Evolutionary conservation across 2,888 invertebrate species (phyloP).

Genomic region (Dicycla oo): DNA sequence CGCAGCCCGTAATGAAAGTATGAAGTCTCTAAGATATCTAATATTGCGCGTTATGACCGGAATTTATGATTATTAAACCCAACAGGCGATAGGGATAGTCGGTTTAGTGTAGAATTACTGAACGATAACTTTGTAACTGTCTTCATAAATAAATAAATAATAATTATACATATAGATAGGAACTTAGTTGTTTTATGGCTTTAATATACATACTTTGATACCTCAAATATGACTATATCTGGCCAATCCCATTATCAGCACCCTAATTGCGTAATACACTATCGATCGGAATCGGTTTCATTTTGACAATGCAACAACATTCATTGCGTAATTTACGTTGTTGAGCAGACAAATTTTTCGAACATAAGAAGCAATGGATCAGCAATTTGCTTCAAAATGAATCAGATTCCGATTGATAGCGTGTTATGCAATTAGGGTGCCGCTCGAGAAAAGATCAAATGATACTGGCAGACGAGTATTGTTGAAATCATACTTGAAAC

Average conservation of each 20-base stretch:
- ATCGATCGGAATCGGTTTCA: no score
- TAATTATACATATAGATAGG: not conserved
- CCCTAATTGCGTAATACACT: no score
- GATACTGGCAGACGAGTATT: not conserved
- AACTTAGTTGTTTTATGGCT: not conserved
- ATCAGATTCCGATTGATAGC: no score
- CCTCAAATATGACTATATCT: not conserved
- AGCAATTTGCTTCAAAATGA: no score
- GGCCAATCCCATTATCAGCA: not conserved
- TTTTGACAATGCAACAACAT: no score
- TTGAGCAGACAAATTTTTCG: no score
- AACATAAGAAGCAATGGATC: no score
- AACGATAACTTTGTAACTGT: constrained; percentile 49
- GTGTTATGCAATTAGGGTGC: no score
- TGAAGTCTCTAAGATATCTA: constrained; percentile 46
- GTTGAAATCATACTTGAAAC: not conserved
- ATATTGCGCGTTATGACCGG: constrained; percentile 52
- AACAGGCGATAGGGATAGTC: constrained; percentile 31
- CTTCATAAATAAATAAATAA: constrained; percentile 28
- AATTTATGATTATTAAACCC: constrained; percentile 55
- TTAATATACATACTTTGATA: not conserved
- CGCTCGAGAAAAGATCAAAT: not conserved
- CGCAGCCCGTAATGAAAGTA: constrained; percentile 46
- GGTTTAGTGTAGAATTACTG: constrained; percentile 46
- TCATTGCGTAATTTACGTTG: no score